Percentiles rank a stretch among this genome's conserved stretches.
These are phyloP conservation scores for Tamias sibiricus DNA, from an alignment of 2,113 vertebrate genomes.

Conservation along the genomic window DNA sequence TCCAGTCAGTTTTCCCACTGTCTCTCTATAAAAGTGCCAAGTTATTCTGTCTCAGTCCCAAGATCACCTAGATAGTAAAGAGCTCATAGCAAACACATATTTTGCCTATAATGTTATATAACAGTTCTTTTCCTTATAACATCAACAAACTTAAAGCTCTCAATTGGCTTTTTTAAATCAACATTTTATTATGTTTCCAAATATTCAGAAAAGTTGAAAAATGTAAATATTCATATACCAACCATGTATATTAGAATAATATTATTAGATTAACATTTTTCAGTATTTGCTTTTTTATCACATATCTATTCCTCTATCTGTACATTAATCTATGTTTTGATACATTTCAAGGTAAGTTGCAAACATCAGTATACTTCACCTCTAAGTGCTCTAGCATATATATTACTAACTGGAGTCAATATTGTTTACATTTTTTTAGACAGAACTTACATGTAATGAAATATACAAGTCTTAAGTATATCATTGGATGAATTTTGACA, in stretches of 20 bases:
- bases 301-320: neutral
- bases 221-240: neutral
- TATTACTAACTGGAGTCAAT: neutral
- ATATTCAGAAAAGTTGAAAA: neutral
- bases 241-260: too few species aligned
- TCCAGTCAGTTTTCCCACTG: neutral
- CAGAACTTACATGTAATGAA: neutral
- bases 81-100: neutral
- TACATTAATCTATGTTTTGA: neutral
- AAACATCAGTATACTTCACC: neutral
- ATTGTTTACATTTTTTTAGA: neutral
- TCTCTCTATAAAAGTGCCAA: neutral
- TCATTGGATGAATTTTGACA: neutral
- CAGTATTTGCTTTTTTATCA: too few species aligned
- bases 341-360: neutral
- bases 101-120: neutral
- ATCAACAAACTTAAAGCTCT: neutral
- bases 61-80: neutral
- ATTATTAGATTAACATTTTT: too few species aligned
- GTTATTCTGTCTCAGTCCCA: neutral
- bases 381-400: neutral
- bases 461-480: neutral
- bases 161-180: neutral
- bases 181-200: neutral
- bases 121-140: neutral